Conservation (phyloP, 2,888 invertebrate genomes). For the Leptinotarsa peninsularis region DNA sequence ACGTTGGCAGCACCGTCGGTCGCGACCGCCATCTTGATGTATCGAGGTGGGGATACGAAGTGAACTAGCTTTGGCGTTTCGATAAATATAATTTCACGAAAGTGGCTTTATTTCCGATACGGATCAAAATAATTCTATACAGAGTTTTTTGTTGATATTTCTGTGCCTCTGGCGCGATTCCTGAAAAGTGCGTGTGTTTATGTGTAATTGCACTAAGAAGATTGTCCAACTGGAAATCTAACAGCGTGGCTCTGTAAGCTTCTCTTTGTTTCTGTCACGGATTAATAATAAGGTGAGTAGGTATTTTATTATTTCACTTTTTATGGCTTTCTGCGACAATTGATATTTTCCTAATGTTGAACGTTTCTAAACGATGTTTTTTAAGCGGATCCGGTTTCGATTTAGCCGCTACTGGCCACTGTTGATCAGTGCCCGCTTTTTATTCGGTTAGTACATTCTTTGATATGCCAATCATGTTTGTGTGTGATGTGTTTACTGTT, state of each 20-base stretch:
- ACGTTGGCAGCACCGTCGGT: slow-evolving; percentile 34
- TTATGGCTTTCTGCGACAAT: not conserved
- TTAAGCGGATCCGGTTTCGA: slow-evolving; percentile 15
- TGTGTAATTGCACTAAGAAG: slow-evolving; percentile 61
- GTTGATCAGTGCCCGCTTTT: slow-evolving; percentile 24
- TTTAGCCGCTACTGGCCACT: slow-evolving; percentile 34
- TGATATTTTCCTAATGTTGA: not conserved
- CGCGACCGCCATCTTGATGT: slow-evolving; percentile 67
- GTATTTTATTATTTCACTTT: slow-evolving; percentile 17
- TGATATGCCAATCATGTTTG: slow-evolving; percentile 59
- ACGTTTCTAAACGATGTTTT: not conserved
- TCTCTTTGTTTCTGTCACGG: slow-evolving; percentile 68
- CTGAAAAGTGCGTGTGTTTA: slow-evolving; percentile 60
- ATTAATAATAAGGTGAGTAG: slow-evolving; percentile 25
- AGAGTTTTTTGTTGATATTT: slow-evolving; percentile 1
- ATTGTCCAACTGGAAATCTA: slow-evolving; percentile 61
- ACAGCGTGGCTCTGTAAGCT: slow-evolving; percentile 67
- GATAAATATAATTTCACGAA: slow-evolving; percentile 60
- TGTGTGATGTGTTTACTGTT: slow-evolving; percentile 41
- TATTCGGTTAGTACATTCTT: slow-evolving; percentile 43
- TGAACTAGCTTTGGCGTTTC: slow-evolving; percentile 62
- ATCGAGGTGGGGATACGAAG: slow-evolving; percentile 65
- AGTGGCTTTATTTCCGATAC: slow-evolving; percentile 53
- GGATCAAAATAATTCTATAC: not conserved
- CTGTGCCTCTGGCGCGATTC: slow-evolving; percentile 46